phyloP scores from a whole-genome alignment of 2,113 vertebrate species.

The Mus pahari region DNA sequence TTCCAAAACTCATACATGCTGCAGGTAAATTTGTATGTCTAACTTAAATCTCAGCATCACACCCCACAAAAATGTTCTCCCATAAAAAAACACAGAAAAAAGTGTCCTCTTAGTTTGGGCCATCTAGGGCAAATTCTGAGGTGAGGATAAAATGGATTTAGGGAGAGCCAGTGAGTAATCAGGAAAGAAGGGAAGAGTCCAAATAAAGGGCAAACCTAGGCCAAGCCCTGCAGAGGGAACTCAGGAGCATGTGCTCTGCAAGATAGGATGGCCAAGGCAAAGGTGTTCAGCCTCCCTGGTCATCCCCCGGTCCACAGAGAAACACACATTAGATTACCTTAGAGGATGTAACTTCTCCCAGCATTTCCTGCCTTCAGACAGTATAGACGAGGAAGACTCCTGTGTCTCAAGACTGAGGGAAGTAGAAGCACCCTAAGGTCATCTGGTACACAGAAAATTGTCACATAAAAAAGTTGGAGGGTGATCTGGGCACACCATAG shows the following conservation, averaged over 20 bases:
- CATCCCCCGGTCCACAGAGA: neutral
- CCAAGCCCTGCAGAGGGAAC: neutral
- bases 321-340: neutral
- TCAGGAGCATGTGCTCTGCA: neutral
- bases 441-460: neutral
- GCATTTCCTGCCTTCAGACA: neutral
- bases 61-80: neutral
- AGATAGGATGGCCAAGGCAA: neutral
- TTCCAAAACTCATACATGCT: neutral
- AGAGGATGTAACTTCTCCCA: too few species aligned
- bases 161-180: neutral
- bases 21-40: neutral
- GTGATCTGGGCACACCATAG: neutral
- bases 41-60: constrained; percentile 19
- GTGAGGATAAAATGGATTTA: neutral
- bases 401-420: neutral
- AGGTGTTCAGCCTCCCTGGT: neutral
- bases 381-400: neutral
- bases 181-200: neutral
- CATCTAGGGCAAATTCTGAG: neutral
- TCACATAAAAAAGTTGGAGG: neutral
- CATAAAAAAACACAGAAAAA: neutral
- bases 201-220: neutral
- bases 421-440: neutral
- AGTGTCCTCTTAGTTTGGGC: neutral